Evolutionary conservation across 2,113 vertebrate species (phyloP).

Genomic region (Oxyura jamaicensis): DNA sequence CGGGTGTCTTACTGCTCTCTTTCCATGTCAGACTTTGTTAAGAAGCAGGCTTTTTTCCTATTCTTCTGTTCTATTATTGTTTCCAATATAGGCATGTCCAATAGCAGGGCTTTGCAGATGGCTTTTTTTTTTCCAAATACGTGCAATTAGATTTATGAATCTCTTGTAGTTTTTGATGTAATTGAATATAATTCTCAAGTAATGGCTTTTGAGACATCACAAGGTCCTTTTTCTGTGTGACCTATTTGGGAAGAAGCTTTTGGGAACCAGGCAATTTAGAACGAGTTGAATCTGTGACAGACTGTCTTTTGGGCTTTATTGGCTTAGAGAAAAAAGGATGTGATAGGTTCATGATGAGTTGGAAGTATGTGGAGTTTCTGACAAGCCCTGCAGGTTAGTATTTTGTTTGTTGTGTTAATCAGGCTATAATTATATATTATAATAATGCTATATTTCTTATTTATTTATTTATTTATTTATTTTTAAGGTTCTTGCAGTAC

Average conservation of each 20-base stretch:
- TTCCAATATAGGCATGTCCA: not conserved
- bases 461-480: too few relatives aligned
- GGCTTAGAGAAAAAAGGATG: not conserved
- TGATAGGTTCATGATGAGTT: rapidly evolving
- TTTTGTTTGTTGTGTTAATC: not conserved
- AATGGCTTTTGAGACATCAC: not conserved
- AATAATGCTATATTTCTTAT: not conserved
- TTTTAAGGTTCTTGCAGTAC: slow-evolving; percentile 72
- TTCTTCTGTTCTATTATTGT: not conserved
- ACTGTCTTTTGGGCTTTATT: not conserved
- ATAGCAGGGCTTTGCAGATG: not conserved
- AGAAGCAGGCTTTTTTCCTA: rapidly evolving
- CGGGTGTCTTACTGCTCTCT: not conserved
- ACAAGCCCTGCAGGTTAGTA: not conserved
- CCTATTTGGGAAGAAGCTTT: not conserved
- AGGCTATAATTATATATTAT: not conserved
- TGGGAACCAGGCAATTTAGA: not conserved
- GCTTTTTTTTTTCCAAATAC: not conserved
- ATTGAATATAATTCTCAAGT: not conserved
- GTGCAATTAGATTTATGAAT: not conserved
- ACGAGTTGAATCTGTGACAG: not conserved
- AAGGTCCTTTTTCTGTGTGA: not conserved
- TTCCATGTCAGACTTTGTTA: not conserved
- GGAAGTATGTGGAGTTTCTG: not conserved
- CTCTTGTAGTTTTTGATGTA: not conserved